A percentile compares a stretch with the other conserved stretches of the same genome.
Conservation (phyloP, 1,140 invertebrate genomes). For the Apis cerana region DNA sequence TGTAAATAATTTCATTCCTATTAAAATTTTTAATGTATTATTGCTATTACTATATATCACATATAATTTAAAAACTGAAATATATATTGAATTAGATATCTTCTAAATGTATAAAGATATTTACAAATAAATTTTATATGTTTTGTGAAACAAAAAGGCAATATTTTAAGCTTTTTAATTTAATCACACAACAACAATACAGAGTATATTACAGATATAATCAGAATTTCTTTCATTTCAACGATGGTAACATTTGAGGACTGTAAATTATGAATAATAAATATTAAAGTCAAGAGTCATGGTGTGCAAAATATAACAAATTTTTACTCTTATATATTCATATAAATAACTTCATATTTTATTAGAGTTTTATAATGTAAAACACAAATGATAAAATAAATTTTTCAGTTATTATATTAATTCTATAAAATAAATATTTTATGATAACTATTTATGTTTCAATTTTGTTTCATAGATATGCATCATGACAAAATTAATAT, state of each 20-base stretch:
- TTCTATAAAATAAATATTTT: neutral
- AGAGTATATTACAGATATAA: constrained; percentile 80
- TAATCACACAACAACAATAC: constrained; percentile 81
- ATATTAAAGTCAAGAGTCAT: constrained; percentile 64
- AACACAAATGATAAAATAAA: neutral
- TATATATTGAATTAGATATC: neutral
- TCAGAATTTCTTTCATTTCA: constrained; percentile 73
- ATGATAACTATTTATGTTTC: neutral
- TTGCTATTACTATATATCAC: neutral
- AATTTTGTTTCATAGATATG: constrained; percentile 24
- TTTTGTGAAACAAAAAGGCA: neutral
- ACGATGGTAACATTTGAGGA: constrained; percentile 74
- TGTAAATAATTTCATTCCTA: constrained; percentile 38
- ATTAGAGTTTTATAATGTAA: neutral
- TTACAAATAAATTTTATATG: constrained; percentile 23
- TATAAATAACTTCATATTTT: constrained; percentile 2
- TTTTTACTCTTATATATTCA: neutral
- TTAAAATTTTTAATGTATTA: neutral
- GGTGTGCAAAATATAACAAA: constrained; percentile 38
- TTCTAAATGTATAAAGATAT: neutral
- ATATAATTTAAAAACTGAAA: neutral
- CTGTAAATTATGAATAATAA: constrained; percentile 60
- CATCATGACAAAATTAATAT: constrained; percentile 1
- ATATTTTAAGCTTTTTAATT: constrained; percentile 70
- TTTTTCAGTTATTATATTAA: neutral